phyloP scores from a whole-genome alignment of 2,888 invertebrate genomes.

The Piscicola geometra region DNA sequence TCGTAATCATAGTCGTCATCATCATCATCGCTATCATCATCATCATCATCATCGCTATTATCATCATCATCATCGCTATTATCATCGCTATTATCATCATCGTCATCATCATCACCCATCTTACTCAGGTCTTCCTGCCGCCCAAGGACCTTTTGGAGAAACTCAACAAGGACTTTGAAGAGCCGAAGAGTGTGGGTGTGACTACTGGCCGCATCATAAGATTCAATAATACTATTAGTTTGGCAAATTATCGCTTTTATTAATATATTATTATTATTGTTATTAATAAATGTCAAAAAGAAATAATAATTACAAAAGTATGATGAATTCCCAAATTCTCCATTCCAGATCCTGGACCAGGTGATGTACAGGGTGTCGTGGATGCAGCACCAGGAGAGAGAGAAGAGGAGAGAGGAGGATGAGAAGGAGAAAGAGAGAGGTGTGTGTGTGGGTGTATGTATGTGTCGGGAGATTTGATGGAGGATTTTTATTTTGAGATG shows the following conservation, averaged over 20 bases:
- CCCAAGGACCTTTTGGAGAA: constrained; percentile 81
- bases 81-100: no score
- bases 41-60: no score
- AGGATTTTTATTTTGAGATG: background rate
- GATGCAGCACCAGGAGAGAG: constrained; percentile 88
- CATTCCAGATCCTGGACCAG: constrained; percentile 65
- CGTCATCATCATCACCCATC: no score
- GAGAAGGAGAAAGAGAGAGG: constrained; percentile 86
- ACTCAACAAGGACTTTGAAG: constrained; percentile 68
- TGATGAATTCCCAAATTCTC: no score
- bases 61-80: no score
- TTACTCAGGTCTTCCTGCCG: constrained; percentile 70
- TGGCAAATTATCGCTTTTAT: background rate
- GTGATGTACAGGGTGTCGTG: constrained; percentile 92
- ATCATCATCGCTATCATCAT: no score
- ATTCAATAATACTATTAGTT: background rate
- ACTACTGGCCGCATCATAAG: background rate
- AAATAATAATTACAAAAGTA: constrained; percentile 49
- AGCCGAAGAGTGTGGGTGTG: constrained; percentile 18
- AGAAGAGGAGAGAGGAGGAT: constrained; percentile 87
- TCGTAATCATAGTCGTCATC: no score
- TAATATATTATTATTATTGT: background rate
- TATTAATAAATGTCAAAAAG: constrained; percentile 56
- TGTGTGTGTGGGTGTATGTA: constrained; percentile 47
- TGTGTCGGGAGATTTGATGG: background rate